These are phyloP conservation scores for Beris chalybata DNA, from an alignment of 2,888 invertebrate species.

Conservation along the genomic window DNA sequence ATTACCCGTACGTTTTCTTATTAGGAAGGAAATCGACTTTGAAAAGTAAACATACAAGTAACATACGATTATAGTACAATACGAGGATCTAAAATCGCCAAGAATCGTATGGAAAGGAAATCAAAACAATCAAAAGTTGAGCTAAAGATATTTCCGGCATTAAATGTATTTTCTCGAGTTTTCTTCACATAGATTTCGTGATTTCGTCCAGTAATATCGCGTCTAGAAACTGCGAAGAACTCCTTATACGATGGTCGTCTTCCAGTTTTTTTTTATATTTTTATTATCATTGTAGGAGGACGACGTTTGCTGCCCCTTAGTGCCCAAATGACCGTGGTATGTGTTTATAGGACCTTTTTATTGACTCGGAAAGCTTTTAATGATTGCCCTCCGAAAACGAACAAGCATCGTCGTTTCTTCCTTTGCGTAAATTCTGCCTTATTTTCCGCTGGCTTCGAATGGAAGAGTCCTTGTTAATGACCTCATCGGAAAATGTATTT, in stretches of 20 bases:
- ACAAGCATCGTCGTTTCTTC: conserved; percentile 16
- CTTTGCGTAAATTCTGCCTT: conserved; percentile 7
- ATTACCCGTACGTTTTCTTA: too few species aligned
- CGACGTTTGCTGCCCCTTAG: neutral
- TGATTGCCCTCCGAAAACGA: conserved; percentile 23
- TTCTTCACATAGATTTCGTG: neutral
- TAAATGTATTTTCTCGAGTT: neutral
- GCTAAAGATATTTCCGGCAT: conserved; percentile 29
- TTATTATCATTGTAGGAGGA: neutral
- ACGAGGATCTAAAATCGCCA: too few species aligned
- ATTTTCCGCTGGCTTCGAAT: neutral
- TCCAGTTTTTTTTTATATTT: conserved; percentile 4
- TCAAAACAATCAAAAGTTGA: conserved; percentile 28
- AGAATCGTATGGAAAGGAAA: conserved; percentile 12
- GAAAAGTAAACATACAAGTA: conserved; percentile 5
- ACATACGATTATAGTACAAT: too few species aligned
- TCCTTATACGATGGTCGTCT: neutral
- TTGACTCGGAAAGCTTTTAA: conserved; percentile 34
- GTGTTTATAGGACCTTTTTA: conserved; percentile 34
- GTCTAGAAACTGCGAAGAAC: too few species aligned
- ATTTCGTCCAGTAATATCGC: too few species aligned
- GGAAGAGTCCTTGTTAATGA: conserved; percentile 25
- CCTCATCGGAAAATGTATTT: conserved; percentile 27
- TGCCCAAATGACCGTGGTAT: conserved; percentile 18
- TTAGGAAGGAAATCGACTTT: conserved; percentile 16